A percentile compares a stretch with the other conserved stretches of the same genome.
phyloP scores from a whole-genome alignment of 2,888 invertebrate genomes.

The Plutella xylostella region DNA sequence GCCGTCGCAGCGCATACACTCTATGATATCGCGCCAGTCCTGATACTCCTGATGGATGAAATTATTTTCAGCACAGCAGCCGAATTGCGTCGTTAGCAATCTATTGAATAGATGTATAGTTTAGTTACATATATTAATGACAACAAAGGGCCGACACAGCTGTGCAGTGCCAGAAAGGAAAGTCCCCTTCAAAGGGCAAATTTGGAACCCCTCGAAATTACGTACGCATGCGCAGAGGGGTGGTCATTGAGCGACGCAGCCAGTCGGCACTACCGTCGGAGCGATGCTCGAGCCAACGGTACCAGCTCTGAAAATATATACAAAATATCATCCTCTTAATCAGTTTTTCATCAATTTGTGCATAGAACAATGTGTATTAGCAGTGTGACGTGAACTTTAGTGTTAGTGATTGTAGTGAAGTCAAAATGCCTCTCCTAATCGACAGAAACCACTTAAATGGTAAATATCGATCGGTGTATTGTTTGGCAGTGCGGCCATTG shows the following conservation, averaged over 20 bases:
- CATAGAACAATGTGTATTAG: conserved; percentile 37
- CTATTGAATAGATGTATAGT: too few relatives aligned
- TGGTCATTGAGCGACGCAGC: conserved; percentile 38
- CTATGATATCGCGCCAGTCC: too few relatives aligned
- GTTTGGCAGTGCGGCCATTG: conserved; percentile 42
- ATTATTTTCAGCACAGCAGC: too few relatives aligned
- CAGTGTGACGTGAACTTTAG: conserved; percentile 38
- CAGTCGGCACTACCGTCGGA: conserved; percentile 38
- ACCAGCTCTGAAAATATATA: background rate
- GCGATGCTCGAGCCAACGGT: conserved; percentile 36
- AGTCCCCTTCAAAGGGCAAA: conserved; percentile 42
- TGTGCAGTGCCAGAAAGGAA: conserved; percentile 29
- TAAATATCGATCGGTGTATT: conserved; percentile 53
- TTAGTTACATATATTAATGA: background rate
- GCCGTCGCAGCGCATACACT: too few relatives aligned
- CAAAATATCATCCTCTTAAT: background rate
- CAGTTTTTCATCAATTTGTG: conserved; percentile 21
- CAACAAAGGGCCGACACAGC: conserved; percentile 40
- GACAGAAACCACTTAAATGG: conserved; percentile 49
- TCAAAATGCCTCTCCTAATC: conserved; percentile 53
- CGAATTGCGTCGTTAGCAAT: too few relatives aligned
- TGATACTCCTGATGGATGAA: too few relatives aligned
- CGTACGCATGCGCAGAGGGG: conserved; percentile 60
- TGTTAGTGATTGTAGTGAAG: conserved; percentile 20
- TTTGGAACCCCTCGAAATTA: conserved; percentile 52